Evolutionary conservation across 2,888 invertebrate genomes (phyloP).

Genomic region (Trachelus troglodyta): DNA sequence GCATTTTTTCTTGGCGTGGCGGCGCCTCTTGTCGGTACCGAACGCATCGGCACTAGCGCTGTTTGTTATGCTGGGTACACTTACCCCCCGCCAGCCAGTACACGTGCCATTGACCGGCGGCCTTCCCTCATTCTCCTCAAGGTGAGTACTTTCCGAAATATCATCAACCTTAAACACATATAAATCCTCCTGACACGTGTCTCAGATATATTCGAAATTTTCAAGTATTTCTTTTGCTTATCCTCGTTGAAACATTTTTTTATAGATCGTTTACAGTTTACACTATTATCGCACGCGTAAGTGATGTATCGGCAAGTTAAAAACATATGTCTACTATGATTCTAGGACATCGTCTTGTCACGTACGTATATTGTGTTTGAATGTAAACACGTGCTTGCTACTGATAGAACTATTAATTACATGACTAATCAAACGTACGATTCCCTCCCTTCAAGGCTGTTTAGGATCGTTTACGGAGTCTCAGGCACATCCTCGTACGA

Average conservation of each 20-base stretch:
- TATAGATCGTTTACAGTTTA: too few species aligned
- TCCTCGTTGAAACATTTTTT: too few species aligned
- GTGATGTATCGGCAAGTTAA: too few species aligned
- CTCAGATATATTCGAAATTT: background rate
- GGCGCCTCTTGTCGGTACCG: constrained; percentile 40
- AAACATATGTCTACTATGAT: too few species aligned
- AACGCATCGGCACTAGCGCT: constrained; percentile 21
- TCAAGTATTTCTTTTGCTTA: background rate
- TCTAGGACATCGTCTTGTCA: background rate
- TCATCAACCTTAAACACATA: background rate
- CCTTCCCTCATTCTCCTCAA: constrained; percentile 35
- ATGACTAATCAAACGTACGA: background rate
- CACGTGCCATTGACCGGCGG: constrained; percentile 30
- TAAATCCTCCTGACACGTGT: background rate
- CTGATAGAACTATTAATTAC: background rate
- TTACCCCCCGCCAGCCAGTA: constrained; percentile 31
- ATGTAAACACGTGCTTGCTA: background rate
- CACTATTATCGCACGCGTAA: too few species aligned
- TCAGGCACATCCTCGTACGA: background rate
- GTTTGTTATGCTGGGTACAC: constrained; percentile 31
- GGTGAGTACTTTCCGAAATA: constrained; percentile 42
- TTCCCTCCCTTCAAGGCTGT: background rate
- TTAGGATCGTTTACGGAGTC: background rate
- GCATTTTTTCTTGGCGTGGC: constrained; percentile 56
- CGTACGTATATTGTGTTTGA: background rate